Evolutionary conservation across 1,140 invertebrate species (phyloP).

Genomic region (Condylostylus longicornis): DNA sequence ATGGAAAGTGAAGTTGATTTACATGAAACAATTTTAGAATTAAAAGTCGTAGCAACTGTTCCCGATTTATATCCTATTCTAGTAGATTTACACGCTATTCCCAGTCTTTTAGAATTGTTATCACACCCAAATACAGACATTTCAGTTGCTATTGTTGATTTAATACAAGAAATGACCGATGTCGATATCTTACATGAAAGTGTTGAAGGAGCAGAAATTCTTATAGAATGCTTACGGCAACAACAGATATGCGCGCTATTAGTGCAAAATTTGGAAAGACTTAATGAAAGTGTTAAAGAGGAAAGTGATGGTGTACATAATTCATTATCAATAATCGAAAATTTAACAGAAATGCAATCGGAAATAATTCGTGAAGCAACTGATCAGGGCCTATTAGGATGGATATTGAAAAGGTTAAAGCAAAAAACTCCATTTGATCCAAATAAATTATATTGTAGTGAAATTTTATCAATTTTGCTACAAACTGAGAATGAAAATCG

Average conservation of each 20-base stretch:
- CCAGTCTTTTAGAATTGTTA: conserved; percentile 81
- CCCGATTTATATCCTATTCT: conserved; percentile 88
- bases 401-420: conserved; percentile 82
- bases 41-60: conserved; percentile 87
- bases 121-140: conserved; percentile 96
- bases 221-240: conserved; percentile 66
- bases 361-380: conserved; percentile 70
- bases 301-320: conserved; percentile 95
- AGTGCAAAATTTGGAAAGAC: conserved; percentile 80
- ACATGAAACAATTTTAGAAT: conserved; percentile 80
- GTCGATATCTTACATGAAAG: conserved; percentile 89
- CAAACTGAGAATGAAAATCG: conserved; percentile 79
- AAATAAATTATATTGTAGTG: conserved; percentile 92
- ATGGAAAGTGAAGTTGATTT: conserved; percentile 98
- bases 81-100: conserved; percentile 76
- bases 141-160: conserved; percentile 63
- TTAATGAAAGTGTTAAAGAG: conserved; percentile 89
- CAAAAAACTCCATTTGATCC: conserved; percentile 75
- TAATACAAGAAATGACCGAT: conserved; percentile 88
- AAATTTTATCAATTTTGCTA: conserved; percentile 89
- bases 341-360: conserved; percentile 78
- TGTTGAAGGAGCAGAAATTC: conserved; percentile 58
- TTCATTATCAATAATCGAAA: conserved; percentile 81
- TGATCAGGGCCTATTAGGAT: conserved; percentile 79
- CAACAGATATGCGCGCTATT: conserved; percentile 83